Conservation (phyloP, 2,888 invertebrate genomes). For the Drosophila cognata region DNA sequence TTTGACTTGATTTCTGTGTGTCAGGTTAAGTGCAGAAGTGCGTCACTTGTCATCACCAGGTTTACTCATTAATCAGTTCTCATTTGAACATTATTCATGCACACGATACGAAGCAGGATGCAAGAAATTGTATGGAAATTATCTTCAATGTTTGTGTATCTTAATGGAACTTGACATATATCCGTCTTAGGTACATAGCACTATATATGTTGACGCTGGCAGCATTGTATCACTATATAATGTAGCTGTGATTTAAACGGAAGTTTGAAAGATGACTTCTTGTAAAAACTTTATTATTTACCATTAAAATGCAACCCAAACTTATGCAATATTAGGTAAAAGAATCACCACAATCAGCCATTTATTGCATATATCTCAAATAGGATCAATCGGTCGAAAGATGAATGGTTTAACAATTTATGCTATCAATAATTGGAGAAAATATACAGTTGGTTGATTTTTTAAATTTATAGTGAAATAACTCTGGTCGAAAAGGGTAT, state of each 20-base stretch:
- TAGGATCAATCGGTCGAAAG: background rate
- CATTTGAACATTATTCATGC: background rate
- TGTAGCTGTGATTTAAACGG: background rate
- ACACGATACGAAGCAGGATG: background rate
- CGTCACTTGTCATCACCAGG: conserved; percentile 38
- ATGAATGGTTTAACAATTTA: background rate
- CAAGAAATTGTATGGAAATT: background rate
- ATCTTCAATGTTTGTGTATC: background rate
- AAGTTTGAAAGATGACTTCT: background rate
- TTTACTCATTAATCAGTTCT: conserved; percentile 11
- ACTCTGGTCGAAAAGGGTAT: background rate
- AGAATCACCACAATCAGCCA: background rate
- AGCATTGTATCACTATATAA: background rate
- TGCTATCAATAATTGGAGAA: background rate
- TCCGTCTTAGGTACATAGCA: background rate
- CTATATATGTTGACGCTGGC: background rate
- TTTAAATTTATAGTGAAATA: background rate
- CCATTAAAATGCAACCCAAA: background rate
- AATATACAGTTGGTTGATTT: rapidly evolving
- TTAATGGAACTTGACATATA: background rate
- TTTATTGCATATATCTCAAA: background rate
- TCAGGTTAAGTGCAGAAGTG: conserved; percentile 11
- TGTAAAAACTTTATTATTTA: background rate
- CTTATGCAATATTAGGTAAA: background rate
- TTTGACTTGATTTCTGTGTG: conserved; percentile 13